These are phyloP conservation scores for Drosophila borealis DNA, from an alignment of 2,888 invertebrate genomes.

Conservation along the genomic window DNA sequence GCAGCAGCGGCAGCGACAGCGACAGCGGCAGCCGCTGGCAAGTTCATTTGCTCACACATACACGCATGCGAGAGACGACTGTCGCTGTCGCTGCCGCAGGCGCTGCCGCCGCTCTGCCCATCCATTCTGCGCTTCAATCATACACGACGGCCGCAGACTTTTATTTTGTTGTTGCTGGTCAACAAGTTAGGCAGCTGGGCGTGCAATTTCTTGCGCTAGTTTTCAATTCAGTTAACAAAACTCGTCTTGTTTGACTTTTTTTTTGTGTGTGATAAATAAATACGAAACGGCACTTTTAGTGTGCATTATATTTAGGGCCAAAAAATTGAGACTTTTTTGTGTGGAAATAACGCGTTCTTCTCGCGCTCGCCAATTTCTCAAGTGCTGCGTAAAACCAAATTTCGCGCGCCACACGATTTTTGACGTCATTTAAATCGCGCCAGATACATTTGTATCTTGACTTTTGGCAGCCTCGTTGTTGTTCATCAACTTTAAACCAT, in stretches of 20 bases:
- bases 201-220: conserved; percentile 54
- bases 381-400: conserved; percentile 57
- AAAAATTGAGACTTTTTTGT: neutral
- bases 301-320: neutral
- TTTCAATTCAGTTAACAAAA: conserved; percentile 8
- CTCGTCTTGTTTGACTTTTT: neutral
- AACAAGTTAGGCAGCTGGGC: conserved; percentile 59
- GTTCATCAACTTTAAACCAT: conserved; percentile 35
- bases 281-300: neutral
- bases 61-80: conserved; percentile 10
- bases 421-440: conserved; percentile 53
- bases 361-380: conserved; percentile 24
- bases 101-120: conserved; percentile 34
- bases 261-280: neutral
- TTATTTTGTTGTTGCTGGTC: conserved; percentile 70
- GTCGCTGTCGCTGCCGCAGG: conserved; percentile 8
- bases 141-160: conserved; percentile 45
- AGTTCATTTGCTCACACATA: conserved; percentile 15
- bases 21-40: conserved; percentile 1
- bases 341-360: conserved; percentile 24
- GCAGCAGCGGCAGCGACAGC: neutral
- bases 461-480: conserved; percentile 22
- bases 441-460: conserved; percentile 20
- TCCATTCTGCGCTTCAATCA: conserved; percentile 74
- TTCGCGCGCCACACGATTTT: conserved; percentile 31